These are phyloP conservation scores for Leptopilina drosophilae DNA, from an alignment of 2,888 invertebrate species.

Conservation along the genomic window DNA sequence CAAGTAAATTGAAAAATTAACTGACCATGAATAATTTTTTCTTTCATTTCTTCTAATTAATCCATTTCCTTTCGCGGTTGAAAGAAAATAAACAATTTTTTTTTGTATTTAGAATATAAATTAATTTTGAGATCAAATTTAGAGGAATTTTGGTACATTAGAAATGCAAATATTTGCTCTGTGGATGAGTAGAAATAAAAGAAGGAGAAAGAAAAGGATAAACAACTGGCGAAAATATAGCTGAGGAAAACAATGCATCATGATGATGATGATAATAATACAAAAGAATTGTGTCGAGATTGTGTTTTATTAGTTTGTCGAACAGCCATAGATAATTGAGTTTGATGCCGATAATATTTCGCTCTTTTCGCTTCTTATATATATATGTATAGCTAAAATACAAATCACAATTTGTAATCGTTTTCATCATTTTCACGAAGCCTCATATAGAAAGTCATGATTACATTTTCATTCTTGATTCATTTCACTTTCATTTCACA, in stretches of 20 bases:
- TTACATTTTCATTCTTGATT: conserved; percentile 20
- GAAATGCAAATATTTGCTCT: conserved; percentile 33
- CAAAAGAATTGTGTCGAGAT: conserved; percentile 17
- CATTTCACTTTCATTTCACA: conserved; percentile 9
- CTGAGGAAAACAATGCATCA: no score
- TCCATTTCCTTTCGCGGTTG: background rate
- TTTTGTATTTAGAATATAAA: background rate
- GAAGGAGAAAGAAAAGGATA: no score
- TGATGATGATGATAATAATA: background rate
- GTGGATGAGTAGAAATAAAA: background rate
- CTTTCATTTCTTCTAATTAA: conserved; percentile 7
- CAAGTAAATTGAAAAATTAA: background rate
- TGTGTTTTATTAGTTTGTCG: conserved; percentile 13
- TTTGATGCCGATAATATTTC: conserved; percentile 25
- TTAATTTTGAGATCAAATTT: no score
- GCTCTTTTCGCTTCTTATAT: conserved; percentile 5
- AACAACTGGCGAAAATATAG: no score
- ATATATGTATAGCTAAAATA: background rate
- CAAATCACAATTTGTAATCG: conserved; percentile 19
- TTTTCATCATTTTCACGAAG: conserved; percentile 23
- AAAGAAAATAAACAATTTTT: background rate
- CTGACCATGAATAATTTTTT: conserved; percentile 16
- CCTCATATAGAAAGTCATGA: conserved; percentile 20
- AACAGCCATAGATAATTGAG: conserved; percentile 7
- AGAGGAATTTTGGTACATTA: background rate